These are phyloP conservation scores for Epinotia demarniana DNA, from an alignment of 2,888 invertebrate species.

Conservation along the genomic window DNA sequence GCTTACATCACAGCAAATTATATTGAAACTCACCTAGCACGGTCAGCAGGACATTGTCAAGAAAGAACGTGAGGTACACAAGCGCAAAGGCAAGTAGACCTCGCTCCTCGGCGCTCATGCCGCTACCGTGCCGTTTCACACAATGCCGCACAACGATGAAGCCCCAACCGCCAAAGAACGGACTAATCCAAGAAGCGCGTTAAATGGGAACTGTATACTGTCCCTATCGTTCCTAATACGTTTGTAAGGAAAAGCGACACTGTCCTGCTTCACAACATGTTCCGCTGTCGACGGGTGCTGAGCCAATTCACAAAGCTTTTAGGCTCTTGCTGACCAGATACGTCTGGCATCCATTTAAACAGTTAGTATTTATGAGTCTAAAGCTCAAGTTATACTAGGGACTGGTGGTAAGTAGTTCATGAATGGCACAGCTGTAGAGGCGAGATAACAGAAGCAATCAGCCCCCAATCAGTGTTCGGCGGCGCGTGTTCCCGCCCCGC, in stretches of 20 bases:
- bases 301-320: slow-evolving; percentile 1
- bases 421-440: slow-evolving; percentile 46
- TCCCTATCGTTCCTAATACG: slow-evolving; percentile 1
- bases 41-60: slow-evolving; percentile 95
- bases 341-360: not conserved
- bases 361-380: not conserved
- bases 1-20: not conserved
- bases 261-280: not conserved
- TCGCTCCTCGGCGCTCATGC: slow-evolving; percentile 45
- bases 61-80: slow-evolving; percentile 89
- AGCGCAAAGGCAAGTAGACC: slow-evolving; percentile 63
- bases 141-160: slow-evolving; percentile 11
- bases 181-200: not conserved
- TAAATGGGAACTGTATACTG: not conserved
- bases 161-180: not conserved
- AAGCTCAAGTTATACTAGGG: not conserved
- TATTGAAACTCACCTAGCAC: slow-evolving; percentile 90
- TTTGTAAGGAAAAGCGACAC: slow-evolving; percentile 10
- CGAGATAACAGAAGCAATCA: slow-evolving; percentile 61
- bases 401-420: not conserved
- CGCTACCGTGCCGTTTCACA: slow-evolving; percentile 40
- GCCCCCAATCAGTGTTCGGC: slow-evolving; percentile 66
- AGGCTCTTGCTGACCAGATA: not conserved
- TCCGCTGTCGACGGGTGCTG: not conserved
- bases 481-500: slow-evolving; percentile 61